phyloP scores from a whole-genome alignment of 2,888 invertebrate species.

The Lasioglossum pauxillum region DNA sequence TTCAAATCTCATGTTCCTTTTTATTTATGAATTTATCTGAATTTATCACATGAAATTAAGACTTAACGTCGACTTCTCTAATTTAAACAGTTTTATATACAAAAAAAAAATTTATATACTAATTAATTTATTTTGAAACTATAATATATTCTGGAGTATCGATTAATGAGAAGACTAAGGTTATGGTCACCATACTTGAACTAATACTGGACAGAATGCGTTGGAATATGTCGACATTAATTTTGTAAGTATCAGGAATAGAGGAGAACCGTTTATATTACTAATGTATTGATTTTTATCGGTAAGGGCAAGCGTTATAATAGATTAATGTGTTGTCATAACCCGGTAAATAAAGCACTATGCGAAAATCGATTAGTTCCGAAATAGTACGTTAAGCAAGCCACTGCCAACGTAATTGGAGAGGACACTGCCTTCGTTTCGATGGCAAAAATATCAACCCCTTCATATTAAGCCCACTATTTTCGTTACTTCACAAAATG shows the following conservation, averaged over 20 bases:
- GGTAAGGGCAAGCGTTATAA: not conserved
- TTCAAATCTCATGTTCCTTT: not conserved
- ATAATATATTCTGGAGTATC: not conserved
- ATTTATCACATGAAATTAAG: not conserved
- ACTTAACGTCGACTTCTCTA: not conserved
- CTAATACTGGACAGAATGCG: not conserved
- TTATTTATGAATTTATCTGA: not conserved
- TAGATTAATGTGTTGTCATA: conserved; percentile 18
- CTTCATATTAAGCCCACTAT: not conserved
- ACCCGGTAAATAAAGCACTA: conserved; percentile 21
- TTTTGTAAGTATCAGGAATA: not conserved
- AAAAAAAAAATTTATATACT: not conserved
- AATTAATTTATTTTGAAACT: not conserved
- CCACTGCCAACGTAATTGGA: conserved; percentile 40
- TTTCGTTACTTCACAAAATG: not conserved
- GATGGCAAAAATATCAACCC: not conserved
- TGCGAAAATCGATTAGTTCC: conserved; percentile 58
- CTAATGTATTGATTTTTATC: not conserved
- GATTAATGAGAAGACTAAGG: not conserved
- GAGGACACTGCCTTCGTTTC: not conserved
- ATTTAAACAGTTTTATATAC: not conserved
- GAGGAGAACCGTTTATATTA: not conserved
- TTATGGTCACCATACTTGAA: not conserved
- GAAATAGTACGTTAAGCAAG: conserved; percentile 38
- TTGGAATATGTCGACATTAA: not conserved